Percentiles rank a stretch among this genome's conserved stretches.
Evolutionary conservation across 2,888 invertebrate genomes (phyloP).

Genomic region (Drosophila aldrichi): DNA sequence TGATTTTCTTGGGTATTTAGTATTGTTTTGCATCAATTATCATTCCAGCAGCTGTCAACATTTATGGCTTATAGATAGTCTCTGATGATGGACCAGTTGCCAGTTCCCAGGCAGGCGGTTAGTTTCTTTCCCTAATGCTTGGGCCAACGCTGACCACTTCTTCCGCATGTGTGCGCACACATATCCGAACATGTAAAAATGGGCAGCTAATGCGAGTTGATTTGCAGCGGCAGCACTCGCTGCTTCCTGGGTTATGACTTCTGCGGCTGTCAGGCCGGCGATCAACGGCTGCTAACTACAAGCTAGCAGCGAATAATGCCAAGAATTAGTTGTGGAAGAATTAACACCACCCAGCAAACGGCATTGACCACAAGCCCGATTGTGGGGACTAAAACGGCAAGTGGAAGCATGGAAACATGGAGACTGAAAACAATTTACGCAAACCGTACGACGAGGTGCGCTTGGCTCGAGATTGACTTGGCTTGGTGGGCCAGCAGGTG

Average conservation of each 20-base stretch:
- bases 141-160: conserved; percentile 45
- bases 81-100: conserved; percentile 22
- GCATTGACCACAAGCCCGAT: conserved; percentile 77
- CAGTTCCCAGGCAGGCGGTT: conserved; percentile 38
- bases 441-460: conserved; percentile 59
- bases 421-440: conserved; percentile 74
- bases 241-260: conserved; percentile 79
- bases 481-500: conserved; percentile 60
- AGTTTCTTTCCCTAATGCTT: conserved; percentile 43
- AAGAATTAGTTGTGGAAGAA: conserved; percentile 80
- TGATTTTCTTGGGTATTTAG: neutral
- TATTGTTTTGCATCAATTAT: neutral
- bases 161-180: conserved; percentile 60
- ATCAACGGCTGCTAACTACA: conserved; percentile 46
- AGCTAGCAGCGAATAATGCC: conserved; percentile 64
- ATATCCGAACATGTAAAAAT: conserved; percentile 43
- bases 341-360: conserved; percentile 76
- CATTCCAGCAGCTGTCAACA: conserved; percentile 20
- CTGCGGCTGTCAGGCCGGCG: conserved; percentile 62
- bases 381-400: conserved; percentile 42
- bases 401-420: conserved; percentile 52
- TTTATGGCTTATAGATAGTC: conserved; percentile 1
- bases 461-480: conserved; percentile 47
- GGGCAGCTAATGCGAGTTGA: conserved; percentile 51
- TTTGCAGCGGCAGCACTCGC: conserved; percentile 41